Percentiles rank a stretch among this genome's conserved stretches.
phyloP scores from a whole-genome alignment of 2,888 invertebrate species.

The Mesochorus sp. region DNA sequence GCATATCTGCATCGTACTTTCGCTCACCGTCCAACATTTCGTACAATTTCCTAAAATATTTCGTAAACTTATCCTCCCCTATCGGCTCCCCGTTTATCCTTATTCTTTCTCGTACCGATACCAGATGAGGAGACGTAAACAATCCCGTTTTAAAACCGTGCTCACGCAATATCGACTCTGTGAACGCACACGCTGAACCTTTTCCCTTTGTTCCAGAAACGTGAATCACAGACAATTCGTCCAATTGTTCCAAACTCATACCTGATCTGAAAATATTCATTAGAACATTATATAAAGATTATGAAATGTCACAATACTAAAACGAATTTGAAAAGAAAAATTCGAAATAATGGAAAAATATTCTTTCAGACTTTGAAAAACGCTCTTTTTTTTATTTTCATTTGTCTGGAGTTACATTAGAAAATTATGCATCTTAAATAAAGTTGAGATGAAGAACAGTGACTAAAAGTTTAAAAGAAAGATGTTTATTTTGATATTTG shows the following conservation, averaged over 20 bases:
- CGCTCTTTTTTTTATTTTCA: no score
- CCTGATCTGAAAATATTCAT: constrained; percentile 86
- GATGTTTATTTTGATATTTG: no score
- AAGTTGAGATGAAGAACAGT: no score
- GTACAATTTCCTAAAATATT: constrained; percentile 93
- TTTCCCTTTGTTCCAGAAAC: constrained; percentile 99
- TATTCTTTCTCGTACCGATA: constrained; percentile 95
- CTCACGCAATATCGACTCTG: constrained; percentile 93
- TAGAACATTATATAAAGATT: no score
- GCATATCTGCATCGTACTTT: constrained; percentile 89
- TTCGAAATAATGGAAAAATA: no score
- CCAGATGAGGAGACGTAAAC: constrained; percentile 97
- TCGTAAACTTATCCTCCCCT: constrained; percentile 87
- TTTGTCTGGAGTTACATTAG: no score
- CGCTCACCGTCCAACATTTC: constrained; percentile 84
- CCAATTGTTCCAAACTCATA: constrained; percentile 86
- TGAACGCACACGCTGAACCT: constrained; percentile 96
- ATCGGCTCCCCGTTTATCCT: constrained; percentile 93
- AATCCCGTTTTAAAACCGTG: constrained; percentile 96
- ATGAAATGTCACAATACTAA: no score
- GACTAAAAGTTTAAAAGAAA: no score
- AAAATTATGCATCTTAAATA: no score
- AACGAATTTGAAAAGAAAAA: no score
- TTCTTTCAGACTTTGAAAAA: no score
- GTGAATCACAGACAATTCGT: constrained; percentile 93